Evolutionary conservation across 1,140 invertebrate genomes (phyloP), one percentile per base, ranked within the genome.

Genomic region (Drosophila quadrilineata): DNA sequence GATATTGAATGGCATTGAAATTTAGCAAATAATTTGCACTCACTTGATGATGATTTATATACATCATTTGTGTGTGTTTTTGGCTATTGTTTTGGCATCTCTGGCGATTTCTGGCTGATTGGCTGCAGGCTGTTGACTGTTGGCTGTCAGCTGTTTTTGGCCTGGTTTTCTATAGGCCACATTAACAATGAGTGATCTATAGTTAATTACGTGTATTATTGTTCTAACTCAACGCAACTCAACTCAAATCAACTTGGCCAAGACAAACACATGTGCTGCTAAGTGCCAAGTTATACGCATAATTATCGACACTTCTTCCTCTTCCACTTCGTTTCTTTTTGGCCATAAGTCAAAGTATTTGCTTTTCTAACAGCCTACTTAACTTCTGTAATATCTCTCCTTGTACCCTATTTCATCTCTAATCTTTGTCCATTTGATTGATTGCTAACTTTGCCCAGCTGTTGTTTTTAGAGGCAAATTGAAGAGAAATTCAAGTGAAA

Each of bases 161-260:
- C 33, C 50, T 16, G 24, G 10, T 31, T 19, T 28, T 36, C 14
- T 10, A 19, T 21, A 12, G 12, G 14, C 19, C 14, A 19, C 31
- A 40, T 49, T 57, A 48, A 58, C 35, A 59, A 82, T 80, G 82
- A 85, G 63, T 77, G 79, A 84, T 84, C 77, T 84, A 84, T 71
- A 77, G 77, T 84, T 84, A 84, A 84, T 84, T 77, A 82, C 79
- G 49, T 40, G 57, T 79, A 85, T 84, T 84, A 77, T 57, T 63
- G 60, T 64, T 49, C n/a, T n/a, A n/a, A n/a, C n/a, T n/a, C n/a
- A n/a, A n/a, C n/a, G n/a, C n/a, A n/a, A 45, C 17, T 36, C 35
- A 52, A 24, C 58, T 40, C 36, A 21, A n/a, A n/a, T n/a, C n/a
- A n/a, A n/a, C n/a, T n/a, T n/a, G 40, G 17, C 12, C 6, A 46